phyloP scores from a whole-genome alignment of 2,113 vertebrate genomes.

The Saguinus midas region DNA sequence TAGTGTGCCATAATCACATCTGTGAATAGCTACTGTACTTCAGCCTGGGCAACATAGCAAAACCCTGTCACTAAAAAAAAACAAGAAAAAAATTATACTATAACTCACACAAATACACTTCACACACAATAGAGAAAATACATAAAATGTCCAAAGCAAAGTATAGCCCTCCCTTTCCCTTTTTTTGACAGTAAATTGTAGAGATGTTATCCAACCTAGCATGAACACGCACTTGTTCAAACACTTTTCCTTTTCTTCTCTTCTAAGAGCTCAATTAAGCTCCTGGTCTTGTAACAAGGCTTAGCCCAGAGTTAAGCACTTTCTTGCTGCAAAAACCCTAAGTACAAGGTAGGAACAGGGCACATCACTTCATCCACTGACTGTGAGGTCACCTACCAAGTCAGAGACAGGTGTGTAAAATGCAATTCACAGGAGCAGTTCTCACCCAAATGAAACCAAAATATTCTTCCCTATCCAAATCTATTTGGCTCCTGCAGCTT shows the following conservation, averaged over 20 bases:
- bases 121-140: not conserved
- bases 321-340: not conserved
- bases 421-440: not conserved
- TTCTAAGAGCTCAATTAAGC: not conserved
- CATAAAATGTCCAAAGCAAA: not conserved
- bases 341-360: not conserved
- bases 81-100: not conserved
- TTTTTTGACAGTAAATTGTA: not conserved
- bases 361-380: not conserved
- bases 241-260: not conserved
- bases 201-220: not conserved
- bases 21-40: not conserved
- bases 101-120: not conserved
- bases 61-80: not conserved
- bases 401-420: not conserved
- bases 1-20: not conserved
- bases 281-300: not conserved
- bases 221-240: not conserved
- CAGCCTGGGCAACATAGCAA: not conserved
- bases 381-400: not conserved
- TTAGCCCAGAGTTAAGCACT: not conserved
- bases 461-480: not conserved
- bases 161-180: not conserved
- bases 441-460: slow-evolving; percentile 1
- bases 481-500: not conserved